Percentiles rank a stretch among this genome's conserved stretches.
These are phyloP conservation scores for Crambe crambe DNA, from an alignment of 37 sponge, comb jelly and placozoan genomes.

Conservation along the genomic window DNA sequence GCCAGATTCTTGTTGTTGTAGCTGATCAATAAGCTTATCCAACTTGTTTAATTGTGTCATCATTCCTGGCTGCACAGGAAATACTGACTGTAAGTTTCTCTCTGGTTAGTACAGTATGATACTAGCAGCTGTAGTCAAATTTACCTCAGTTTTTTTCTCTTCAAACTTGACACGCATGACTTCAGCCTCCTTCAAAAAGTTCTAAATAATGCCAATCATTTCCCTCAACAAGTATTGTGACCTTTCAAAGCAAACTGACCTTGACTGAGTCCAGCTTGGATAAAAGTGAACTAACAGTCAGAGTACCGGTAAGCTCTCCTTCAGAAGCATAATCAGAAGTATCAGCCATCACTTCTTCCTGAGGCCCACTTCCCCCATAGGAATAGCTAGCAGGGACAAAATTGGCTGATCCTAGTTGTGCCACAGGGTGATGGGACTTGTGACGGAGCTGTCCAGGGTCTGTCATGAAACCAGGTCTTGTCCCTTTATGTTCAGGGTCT, in stretches of 20 bases:
- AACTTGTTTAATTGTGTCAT: constrained; percentile 53
- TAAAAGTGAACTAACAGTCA: constrained; percentile 45
- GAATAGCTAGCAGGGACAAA: neutral
- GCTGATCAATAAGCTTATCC: constrained; percentile 54
- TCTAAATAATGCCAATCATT: constrained; percentile 15
- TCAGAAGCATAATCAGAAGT: constrained; percentile 18
- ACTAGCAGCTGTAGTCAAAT: neutral
- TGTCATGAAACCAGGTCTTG: neutral
- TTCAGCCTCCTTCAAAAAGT: constrained; percentile 55
- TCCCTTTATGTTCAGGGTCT: neutral
- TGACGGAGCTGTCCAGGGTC: neutral
- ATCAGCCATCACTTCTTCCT: neutral
- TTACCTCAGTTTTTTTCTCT: constrained; percentile 48
- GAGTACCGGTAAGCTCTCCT: constrained; percentile 33
- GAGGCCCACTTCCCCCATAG: neutral
- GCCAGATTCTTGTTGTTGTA: constrained; percentile 61
- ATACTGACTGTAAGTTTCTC: too few species aligned
- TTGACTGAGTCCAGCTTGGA: constrained; percentile 60
- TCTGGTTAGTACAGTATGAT: too few species aligned
- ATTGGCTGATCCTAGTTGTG: neutral
- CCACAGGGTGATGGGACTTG: neutral
- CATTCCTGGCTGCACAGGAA: constrained; percentile 58
- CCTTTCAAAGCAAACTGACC: constrained; percentile 22
- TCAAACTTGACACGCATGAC: constrained; percentile 36
- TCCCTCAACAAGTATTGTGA: neutral